Conservation (phyloP, 1,140 invertebrate genomes). For the Triops longicaudatus region DNA sequence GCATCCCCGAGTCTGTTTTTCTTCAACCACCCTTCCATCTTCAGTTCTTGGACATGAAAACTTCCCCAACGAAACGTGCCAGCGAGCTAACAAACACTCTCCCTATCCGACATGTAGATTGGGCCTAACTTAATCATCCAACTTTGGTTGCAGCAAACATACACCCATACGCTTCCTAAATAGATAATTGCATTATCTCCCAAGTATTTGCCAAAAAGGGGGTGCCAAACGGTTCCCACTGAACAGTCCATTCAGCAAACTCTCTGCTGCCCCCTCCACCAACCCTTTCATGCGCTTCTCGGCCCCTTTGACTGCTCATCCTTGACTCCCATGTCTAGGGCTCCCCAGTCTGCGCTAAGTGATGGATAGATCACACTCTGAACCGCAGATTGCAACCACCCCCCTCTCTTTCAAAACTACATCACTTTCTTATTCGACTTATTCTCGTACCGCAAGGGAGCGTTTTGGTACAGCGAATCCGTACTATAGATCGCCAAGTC, state of each 20-base stretch:
- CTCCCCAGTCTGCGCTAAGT: background rate
- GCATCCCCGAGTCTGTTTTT: background rate
- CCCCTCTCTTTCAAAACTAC: background rate
- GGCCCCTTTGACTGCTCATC: background rate
- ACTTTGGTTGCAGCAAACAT: slow-evolving; percentile 1
- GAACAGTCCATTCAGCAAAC: no score
- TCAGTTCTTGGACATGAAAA: background rate
- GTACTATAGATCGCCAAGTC: background rate
- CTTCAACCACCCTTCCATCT: background rate
- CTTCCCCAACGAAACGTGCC: background rate
- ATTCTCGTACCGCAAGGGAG: background rate
- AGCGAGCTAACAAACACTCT: background rate
- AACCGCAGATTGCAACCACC: background rate
- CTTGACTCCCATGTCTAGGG: background rate
- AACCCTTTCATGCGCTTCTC: background rate
- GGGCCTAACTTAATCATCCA: background rate
- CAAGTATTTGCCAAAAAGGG: background rate
- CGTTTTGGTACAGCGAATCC: background rate
- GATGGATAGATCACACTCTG: background rate
- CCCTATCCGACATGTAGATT: background rate
- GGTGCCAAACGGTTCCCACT: background rate
- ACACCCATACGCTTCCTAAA: background rate
- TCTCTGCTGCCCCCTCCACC: background rate
- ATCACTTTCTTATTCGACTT: background rate
- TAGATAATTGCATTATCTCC: slow-evolving; percentile 8